Evolutionary conservation across 2,113 vertebrate genomes (phyloP).

Genomic region (Eidolon helvum): DNA sequence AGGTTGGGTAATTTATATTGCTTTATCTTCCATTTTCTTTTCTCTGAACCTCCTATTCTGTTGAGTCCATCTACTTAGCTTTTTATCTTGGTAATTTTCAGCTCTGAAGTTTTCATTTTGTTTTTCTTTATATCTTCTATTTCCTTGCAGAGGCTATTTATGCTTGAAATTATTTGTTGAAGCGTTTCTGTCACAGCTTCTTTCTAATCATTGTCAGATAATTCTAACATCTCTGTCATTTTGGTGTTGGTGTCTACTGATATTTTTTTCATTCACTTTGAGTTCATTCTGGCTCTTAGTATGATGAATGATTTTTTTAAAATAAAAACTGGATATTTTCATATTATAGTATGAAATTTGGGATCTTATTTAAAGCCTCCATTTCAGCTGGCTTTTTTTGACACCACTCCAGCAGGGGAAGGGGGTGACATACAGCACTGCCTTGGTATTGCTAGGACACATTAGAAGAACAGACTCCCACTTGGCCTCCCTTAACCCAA

Average conservation of each 20-base stretch:
- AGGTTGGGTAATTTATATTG: background rate
- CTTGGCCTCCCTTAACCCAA: background rate
- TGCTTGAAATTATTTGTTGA: background rate
- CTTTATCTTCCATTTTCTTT: background rate
- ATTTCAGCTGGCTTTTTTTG: background rate
- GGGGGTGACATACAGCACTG: background rate
- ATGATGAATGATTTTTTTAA: background rate
- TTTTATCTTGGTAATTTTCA: conserved; percentile 6
- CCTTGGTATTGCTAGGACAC: background rate
- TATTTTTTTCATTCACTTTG: conserved; percentile 23
- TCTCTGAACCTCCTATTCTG: background rate
- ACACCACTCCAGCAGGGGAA: background rate
- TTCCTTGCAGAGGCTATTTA: background rate
- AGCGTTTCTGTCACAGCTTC: background rate
- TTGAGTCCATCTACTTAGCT: background rate
- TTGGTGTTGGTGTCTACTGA: background rate
- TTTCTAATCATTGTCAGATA: background rate
- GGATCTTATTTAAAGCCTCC: background rate
- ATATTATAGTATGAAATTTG: background rate
- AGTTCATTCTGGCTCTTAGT: background rate
- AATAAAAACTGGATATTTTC: background rate
- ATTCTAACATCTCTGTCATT: background rate
- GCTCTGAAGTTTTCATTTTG: background rate
- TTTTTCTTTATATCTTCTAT: background rate
- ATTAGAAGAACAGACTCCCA: background rate